Base-by-base conservation (phyloP, 2,888 invertebrate genomes). In the Lasius platythorax region DNA sequence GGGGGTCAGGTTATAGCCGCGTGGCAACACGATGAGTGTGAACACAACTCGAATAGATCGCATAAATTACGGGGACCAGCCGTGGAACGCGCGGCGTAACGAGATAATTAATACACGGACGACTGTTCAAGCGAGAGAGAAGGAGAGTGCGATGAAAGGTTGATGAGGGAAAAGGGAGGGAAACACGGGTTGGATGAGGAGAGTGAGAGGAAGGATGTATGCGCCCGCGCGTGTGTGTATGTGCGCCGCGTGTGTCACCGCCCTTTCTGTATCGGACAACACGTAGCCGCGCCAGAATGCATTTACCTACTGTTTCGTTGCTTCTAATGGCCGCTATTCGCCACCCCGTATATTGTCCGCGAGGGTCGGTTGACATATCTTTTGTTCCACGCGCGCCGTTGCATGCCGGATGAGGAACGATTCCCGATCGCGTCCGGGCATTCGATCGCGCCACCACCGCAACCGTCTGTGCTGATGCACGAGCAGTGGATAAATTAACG, bases 71-170 rank as follows among this genome's bases (percentile, higher is more conserved):
- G 82, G 75, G 82, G 53, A n/a, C 75, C 82, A 79, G 79, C 64
- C 84, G 84, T 84, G 90, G 91, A 92, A 92, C 92, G 91, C 91
- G 90, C 90, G 87, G 88, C 90, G 91, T 92, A 93, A 93, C 93
- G 92, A 93, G 93, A 93, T 93, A 93, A 93, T 93, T 93, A 93
- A 93, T 93, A 93, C 93, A 91, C 87, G 92, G 91, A 90, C 91
- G 88, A 91, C 91, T 86, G 86, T 90, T 88, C 83, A 81, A 64
- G 85, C 86, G 84, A 84, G 82, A 86, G 86, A 63, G 73, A n/a
- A 9, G 43, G 79, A 58, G 73, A 66, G 46, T 4, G 73, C 33
- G 61, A 79, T 63, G 73, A 81, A 81, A 81, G 46, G 61, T 81
- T 81, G 79, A 81, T 37, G 79, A 78, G 68, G 18, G 33, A 73